phyloP scores from a whole-genome alignment of 2,888 invertebrate genomes.

The Nudaria mundana region DNA sequence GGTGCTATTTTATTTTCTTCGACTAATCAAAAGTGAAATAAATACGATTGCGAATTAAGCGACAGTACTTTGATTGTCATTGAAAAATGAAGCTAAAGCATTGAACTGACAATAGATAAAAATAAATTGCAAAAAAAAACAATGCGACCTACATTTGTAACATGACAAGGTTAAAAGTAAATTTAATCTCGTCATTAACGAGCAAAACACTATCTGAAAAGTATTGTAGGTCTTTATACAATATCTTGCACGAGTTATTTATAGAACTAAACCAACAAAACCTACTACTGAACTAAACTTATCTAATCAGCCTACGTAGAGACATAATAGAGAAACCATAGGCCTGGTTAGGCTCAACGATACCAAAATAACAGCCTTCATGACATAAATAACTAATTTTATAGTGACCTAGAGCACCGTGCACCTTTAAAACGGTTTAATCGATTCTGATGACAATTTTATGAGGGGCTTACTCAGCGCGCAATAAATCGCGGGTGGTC shows the following conservation, averaged over 20 bases:
- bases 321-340: too few species aligned
- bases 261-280: neutral
- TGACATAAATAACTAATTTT: too few species aligned
- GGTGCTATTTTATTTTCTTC: too few species aligned
- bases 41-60: neutral
- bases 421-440: too few species aligned
- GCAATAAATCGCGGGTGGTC: too few species aligned
- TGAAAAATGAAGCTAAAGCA: conserved; percentile 8
- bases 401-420: too few species aligned
- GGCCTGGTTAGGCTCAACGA: too few species aligned
- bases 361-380: too few species aligned
- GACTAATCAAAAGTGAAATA: too few species aligned
- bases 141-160: conserved; percentile 7
- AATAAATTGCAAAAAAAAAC: conserved; percentile 1
- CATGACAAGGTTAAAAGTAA: conserved; percentile 15
- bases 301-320: too few species aligned
- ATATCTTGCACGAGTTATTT: neutral
- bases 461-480: too few species aligned
- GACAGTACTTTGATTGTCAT: neutral
- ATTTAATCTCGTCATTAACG: conserved; percentile 2
- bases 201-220: neutral
- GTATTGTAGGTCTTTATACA: neutral
- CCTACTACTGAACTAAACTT: neutral
- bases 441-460: too few species aligned
- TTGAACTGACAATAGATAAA: conserved; percentile 2